Evolutionary conservation across 2,797 vertebrate species (phyloP).

Genomic region (Eremophila alpestris): DNA sequence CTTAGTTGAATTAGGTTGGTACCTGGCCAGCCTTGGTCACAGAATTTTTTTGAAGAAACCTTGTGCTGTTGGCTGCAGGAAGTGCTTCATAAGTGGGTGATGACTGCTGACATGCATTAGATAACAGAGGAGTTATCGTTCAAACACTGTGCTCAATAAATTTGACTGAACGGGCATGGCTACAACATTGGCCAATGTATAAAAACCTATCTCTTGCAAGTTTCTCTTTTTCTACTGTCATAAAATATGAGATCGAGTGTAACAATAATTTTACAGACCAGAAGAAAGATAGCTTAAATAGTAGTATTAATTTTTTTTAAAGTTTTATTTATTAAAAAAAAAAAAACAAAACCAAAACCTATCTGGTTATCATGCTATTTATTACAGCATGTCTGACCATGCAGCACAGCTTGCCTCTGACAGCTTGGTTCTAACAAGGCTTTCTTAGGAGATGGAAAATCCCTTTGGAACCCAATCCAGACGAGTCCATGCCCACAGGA

Average conservation of each 20-base stretch:
- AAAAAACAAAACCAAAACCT: background rate
- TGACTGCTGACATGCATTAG: background rate
- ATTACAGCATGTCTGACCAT: background rate
- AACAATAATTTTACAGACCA: background rate
- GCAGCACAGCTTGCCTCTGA: background rate
- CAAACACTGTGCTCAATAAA: background rate
- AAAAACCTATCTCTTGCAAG: background rate
- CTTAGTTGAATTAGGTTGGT: slow-evolving; percentile 4
- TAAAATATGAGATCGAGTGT: background rate
- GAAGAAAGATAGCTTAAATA: background rate
- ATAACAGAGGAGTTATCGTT: background rate
- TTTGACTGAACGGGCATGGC: background rate
- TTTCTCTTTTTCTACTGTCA: background rate
- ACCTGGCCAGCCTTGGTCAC: background rate
- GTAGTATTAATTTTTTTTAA: background rate
- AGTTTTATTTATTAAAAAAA: background rate
- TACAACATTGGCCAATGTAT: background rate
- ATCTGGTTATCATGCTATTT: background rate
- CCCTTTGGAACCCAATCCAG: background rate
- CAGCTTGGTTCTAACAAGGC: background rate
- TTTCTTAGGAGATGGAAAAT: background rate
- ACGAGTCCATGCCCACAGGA: background rate
- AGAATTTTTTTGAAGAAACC: background rate
- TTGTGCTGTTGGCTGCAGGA: background rate
- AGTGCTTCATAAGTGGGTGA: background rate